Evolutionary conservation across 2,888 invertebrate genomes (phyloP).

Genomic region (Leptopilina myrica): DNA sequence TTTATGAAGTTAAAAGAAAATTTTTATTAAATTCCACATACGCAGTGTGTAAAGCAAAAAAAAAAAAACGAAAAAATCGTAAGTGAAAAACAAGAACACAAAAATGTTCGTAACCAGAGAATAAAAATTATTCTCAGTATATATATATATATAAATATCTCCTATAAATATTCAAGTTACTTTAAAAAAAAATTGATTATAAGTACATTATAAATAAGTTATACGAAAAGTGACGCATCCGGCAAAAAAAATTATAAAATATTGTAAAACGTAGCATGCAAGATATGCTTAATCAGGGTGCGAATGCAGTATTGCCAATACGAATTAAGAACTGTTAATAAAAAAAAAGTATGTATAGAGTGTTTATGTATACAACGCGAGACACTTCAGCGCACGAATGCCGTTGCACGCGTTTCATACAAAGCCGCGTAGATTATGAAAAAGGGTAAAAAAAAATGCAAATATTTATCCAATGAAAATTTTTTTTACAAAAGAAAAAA

Average conservation of each 20-base stretch:
- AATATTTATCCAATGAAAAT: background rate
- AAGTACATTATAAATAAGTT: constrained; percentile 7
- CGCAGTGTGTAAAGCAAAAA: constrained; percentile 43
- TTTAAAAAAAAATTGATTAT: constrained; percentile 8
- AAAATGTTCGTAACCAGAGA: constrained; percentile 26
- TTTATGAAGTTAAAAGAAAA: constrained; percentile 69
- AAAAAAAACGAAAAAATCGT: constrained; percentile 38
- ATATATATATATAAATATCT: constrained; percentile 40
- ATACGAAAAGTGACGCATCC: constrained; percentile 24
- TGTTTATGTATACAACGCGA: constrained; percentile 41
- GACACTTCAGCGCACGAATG: constrained; percentile 52
- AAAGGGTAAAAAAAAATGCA: background rate
- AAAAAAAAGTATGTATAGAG: constrained; percentile 43
- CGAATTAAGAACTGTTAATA: constrained; percentile 48
- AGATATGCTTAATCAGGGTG: constrained; percentile 61
- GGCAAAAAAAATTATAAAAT: constrained; percentile 29
- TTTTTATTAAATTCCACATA: constrained; percentile 64
- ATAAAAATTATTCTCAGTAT: constrained; percentile 46
- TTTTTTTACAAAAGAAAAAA: constrained; percentile 2
- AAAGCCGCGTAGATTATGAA: constrained; percentile 42
- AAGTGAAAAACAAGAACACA: background rate
- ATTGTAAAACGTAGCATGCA: constrained; percentile 45
- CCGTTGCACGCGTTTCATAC: constrained; percentile 50
- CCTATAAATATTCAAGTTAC: constrained; percentile 37
- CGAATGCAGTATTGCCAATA: constrained; percentile 62